These are phyloP conservation scores for Sebastes oblongus DNA, from an alignment of 2,797 vertebrate species.

Conservation along the genomic window DNA sequence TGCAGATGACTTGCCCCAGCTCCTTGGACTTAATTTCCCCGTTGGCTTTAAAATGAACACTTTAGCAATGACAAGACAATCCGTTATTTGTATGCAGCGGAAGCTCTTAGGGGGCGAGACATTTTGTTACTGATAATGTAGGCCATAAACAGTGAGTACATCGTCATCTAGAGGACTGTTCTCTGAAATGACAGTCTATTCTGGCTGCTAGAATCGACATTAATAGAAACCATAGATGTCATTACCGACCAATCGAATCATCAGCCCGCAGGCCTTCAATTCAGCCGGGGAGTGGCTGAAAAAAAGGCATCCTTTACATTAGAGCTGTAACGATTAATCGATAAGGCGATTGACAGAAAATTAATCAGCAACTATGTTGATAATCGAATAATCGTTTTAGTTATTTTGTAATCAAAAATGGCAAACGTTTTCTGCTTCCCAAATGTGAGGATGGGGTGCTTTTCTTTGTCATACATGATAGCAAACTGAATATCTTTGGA, in stretches of 20 bases:
- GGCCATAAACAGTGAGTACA: slow-evolving; percentile 45
- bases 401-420: neutral
- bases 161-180: slow-evolving; percentile 34
- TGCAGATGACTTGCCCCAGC: slow-evolving; percentile 37
- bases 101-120: slow-evolving; percentile 13
- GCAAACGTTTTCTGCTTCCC: neutral
- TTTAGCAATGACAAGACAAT: slow-evolving; percentile 33
- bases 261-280: neutral
- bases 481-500: neutral
- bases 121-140: slow-evolving; percentile 38
- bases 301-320: neutral
- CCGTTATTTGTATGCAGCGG: slow-evolving; percentile 28
- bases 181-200: slow-evolving; percentile 22
- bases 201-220: neutral
- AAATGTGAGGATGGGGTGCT: neutral
- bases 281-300: neutral
- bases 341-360: neutral
- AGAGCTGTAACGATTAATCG: neutral
- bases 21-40: slow-evolving; percentile 55
- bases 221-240: slow-evolving; percentile 30
- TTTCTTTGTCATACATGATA: neutral
- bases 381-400: neutral
- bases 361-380: neutral
- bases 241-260: slow-evolving; percentile 27
- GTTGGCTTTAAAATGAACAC: slow-evolving; percentile 47